A percentile compares a stretch with the other conserved stretches of the same genome.
Evolutionary conservation across 2,113 vertebrate genomes (phyloP).

Genomic region (Calcarius ornatus): DNA sequence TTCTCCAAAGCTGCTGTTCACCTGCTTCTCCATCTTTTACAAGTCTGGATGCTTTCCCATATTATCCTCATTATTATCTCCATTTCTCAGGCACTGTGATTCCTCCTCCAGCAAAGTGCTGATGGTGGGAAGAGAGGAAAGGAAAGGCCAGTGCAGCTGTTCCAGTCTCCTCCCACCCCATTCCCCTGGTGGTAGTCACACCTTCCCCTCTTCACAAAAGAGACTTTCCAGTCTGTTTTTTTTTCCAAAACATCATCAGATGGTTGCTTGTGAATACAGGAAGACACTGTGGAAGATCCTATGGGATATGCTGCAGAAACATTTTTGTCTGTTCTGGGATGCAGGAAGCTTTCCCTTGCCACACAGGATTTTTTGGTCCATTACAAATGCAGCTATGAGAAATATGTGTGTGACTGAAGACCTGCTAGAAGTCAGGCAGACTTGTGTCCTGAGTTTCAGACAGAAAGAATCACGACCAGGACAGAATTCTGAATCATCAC

Average conservation of each 20-base stretch:
- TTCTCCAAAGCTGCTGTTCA: background rate
- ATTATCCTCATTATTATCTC: background rate
- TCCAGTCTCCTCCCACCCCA: background rate
- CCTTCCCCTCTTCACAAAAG: background rate
- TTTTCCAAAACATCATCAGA: background rate
- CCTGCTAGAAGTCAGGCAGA: background rate
- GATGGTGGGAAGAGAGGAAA: background rate
- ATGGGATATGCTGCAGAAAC: background rate
- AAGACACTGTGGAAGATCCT: background rate
- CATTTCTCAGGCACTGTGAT: background rate
- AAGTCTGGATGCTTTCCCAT: background rate
- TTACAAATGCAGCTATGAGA: background rate
- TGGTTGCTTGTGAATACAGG: background rate
- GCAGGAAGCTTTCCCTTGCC: background rate
- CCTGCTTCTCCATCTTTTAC: background rate
- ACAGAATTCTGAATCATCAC: background rate
- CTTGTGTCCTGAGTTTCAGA: background rate
- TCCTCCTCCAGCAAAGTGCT: background rate
- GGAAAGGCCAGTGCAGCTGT: background rate
- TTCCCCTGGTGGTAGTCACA: background rate
- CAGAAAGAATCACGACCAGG: background rate
- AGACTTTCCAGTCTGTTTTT: background rate
- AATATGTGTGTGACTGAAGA: background rate
- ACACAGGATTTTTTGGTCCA: background rate
- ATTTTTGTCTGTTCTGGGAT: background rate